A percentile compares a stretch with the other conserved stretches of the same genome.
These are phyloP conservation scores for Tetraneura akinire DNA, from an alignment of 1,140 invertebrate species.

Conservation along the genomic window DNA sequence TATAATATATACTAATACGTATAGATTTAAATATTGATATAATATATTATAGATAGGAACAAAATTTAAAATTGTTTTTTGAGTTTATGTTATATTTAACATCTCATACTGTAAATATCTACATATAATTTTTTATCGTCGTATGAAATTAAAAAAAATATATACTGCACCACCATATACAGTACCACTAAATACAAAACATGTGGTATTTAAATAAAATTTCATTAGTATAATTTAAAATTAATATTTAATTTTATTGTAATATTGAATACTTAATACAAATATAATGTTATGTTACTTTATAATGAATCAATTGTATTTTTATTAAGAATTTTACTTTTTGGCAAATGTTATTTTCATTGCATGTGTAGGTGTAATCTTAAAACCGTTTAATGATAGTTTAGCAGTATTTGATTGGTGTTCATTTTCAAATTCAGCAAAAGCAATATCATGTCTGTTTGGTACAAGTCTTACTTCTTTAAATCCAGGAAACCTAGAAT, in stretches of 20 bases:
- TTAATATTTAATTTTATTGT: constrained; percentile 28
- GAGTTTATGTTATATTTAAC: too few species aligned
- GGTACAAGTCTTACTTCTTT: constrained; percentile 99
- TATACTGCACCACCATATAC: constrained; percentile 54
- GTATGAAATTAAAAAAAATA: too few species aligned
- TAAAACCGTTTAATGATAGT: constrained; percentile 97
- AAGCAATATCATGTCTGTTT: constrained; percentile 97
- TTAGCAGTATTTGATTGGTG: constrained; percentile 93
- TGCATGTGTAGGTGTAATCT: constrained; percentile 96
- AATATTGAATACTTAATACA: constrained; percentile 41
- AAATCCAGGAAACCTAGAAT: constrained; percentile 90
- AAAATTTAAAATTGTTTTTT: too few species aligned
- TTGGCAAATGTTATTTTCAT: constrained; percentile 99
- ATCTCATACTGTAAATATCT: too few species aligned
- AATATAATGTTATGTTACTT: constrained; percentile 35
- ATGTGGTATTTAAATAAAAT: constrained; percentile 19
- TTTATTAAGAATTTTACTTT: constrained; percentile 71
- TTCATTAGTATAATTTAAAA: not conserved
- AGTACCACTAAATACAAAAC: not conserved
- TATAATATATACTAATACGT: too few species aligned
- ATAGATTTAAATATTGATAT: too few species aligned
- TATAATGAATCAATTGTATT: not conserved
- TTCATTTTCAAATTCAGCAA: constrained; percentile 99
- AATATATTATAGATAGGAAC: too few species aligned
- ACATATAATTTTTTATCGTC: too few species aligned